These are phyloP conservation scores for Myioborus melanocephalus DNA, from an alignment of 2,797 vertebrate genomes.

Conservation along the genomic window DNA sequence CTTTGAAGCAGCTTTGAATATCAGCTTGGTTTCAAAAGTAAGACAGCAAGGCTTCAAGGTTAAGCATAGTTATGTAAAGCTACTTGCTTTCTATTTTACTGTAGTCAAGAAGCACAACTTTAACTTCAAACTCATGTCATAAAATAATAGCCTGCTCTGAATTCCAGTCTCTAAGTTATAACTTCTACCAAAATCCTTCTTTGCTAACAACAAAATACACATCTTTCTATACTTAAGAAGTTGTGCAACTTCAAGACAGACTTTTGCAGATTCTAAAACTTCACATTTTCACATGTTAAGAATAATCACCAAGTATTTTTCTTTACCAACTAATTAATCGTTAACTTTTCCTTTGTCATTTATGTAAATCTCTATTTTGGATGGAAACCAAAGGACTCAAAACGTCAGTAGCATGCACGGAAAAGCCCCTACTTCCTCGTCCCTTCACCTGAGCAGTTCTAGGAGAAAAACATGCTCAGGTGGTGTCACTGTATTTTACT, in stretches of 20 bases:
- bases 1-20: neutral
- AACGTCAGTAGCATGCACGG: accelerated
- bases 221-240: neutral
- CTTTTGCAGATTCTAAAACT: neutral
- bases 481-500: neutral
- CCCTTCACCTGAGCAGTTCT: neutral
- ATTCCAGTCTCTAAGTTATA: neutral
- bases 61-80: neutral
- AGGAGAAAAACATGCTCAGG: neutral
- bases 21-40: neutral
- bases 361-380: neutral
- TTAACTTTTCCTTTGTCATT: neutral
- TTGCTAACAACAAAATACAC: neutral
- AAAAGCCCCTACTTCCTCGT: neutral
- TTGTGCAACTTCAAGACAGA: neutral
- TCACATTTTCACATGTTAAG: neutral
- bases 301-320: neutral
- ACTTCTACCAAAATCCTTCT: neutral
- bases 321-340: neutral
- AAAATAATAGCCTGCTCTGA: neutral
- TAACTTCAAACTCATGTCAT: neutral
- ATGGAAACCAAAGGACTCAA: neutral
- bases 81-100: neutral
- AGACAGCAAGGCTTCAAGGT: neutral
- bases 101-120: neutral